These are phyloP conservation scores for Lepidochrysops patricia DNA, from an alignment of 2,888 invertebrate genomes.

Conservation along the genomic window DNA sequence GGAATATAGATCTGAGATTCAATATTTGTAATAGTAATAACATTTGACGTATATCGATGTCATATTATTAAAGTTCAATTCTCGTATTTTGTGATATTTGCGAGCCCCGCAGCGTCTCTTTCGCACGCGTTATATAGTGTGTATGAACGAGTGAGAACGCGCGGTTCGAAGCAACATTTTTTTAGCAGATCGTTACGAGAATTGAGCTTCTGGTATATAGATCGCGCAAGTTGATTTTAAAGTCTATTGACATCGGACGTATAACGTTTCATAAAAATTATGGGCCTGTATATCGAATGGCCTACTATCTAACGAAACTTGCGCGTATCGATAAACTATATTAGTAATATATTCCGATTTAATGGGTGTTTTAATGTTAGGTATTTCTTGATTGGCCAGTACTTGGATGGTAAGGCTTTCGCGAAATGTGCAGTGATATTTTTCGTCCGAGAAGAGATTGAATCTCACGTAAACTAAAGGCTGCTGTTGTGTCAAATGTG, in stretches of 20 bases:
- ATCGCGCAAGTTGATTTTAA: neutral
- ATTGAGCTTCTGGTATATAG: neutral
- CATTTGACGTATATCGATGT: neutral
- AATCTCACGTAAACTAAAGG: conserved; percentile 29
- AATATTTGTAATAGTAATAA: neutral
- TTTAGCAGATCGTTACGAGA: too few relatives aligned
- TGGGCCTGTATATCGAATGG: too few relatives aligned
- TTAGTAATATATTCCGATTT: neutral
- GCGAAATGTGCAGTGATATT: conserved; percentile 29
- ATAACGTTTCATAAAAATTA: too few relatives aligned
- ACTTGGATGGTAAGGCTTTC: conserved; percentile 36
- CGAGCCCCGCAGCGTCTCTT: too few relatives aligned
- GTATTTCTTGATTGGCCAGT: conserved; percentile 41
- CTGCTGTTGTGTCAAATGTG: conserved; percentile 31
- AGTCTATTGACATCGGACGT: neutral
- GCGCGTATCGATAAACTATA: neutral
- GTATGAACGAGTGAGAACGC: too few relatives aligned
- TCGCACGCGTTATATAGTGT: too few relatives aligned
- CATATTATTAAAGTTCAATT: too few relatives aligned
- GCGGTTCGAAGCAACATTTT: too few relatives aligned
- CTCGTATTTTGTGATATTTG: too few relatives aligned
- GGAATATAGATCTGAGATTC: neutral
- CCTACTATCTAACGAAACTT: neutral
- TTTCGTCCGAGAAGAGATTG: conserved; percentile 30
- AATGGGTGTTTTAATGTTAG: conserved; percentile 4